Conservation (phyloP, 2,113 vertebrate species). For the Tyrannus savana region DNA sequence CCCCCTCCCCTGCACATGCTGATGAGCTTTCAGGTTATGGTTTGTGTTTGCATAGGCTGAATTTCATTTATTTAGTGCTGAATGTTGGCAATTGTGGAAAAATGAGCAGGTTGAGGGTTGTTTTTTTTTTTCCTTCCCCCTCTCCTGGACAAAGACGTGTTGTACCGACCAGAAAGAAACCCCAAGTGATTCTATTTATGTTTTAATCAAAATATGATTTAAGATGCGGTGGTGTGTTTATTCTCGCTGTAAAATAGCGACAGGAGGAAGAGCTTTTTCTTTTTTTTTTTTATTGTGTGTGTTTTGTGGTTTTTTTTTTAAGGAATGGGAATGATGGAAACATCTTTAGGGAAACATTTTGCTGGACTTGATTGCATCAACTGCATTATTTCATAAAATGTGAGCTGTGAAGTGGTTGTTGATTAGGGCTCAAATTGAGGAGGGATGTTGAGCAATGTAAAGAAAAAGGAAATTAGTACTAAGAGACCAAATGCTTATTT, state of each 20-base stretch:
- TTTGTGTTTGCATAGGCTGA: conserved; percentile 30
- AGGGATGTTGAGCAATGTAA: conserved; percentile 17
- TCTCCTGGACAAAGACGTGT: conserved; percentile 48
- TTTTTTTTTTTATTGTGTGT: too few relatives aligned
- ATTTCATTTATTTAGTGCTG: conserved; percentile 52
- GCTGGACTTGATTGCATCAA: conserved; percentile 66
- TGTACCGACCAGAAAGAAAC: conserved; percentile 44
- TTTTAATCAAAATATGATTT: conserved; percentile 52
- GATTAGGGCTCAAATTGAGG: conserved; percentile 48
- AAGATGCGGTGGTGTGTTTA: neutral
- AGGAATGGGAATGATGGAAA: conserved; percentile 25
- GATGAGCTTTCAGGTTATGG: conserved; percentile 58
- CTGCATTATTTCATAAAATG: conserved; percentile 31
- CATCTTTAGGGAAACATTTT: conserved; percentile 63
- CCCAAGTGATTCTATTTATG: conserved; percentile 14
- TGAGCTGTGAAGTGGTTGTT: conserved; percentile 66
- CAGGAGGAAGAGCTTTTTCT: conserved; percentile 13
- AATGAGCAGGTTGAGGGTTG: conserved; percentile 33
- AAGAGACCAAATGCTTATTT: neutral
- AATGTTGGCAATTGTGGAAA: conserved; percentile 50
- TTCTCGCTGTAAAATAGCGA: neutral
- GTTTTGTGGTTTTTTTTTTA: neutral
- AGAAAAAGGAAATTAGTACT: conserved; percentile 27
- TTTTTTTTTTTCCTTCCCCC: neutral
- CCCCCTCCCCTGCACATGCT: neutral